Evolutionary conservation across 1,140 invertebrate species (phyloP).

Genomic region (Alviniconcha marisindica): DNA sequence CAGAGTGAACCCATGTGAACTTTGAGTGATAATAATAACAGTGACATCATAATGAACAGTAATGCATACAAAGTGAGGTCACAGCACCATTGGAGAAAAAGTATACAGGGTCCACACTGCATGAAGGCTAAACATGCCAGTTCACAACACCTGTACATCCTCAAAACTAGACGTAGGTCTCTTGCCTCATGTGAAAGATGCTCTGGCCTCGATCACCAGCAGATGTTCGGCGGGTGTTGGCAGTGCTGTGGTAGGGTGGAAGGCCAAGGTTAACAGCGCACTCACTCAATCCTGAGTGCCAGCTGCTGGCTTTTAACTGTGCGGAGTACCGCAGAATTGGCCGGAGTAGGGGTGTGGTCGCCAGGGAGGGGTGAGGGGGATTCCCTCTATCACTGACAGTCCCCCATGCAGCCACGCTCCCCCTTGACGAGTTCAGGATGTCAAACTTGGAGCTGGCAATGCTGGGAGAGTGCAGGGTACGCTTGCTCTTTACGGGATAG

Average conservation of each 20-base stretch:
- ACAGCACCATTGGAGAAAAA: too few species aligned
- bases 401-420: background rate
- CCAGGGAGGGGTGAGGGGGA: background rate
- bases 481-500: background rate
- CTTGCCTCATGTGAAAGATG: background rate
- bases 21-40: too few species aligned
- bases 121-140: too few species aligned
- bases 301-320: background rate
- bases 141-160: too few species aligned
- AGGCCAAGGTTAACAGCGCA: background rate
- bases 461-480: conserved; percentile 17
- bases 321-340: conserved; percentile 32
- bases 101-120: too few species aligned
- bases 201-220: too few species aligned
- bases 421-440: background rate
- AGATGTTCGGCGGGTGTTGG: too few species aligned
- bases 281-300: background rate
- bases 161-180: background rate
- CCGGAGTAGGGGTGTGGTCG: background rate
- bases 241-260: background rate
- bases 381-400: background rate
- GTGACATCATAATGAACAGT: too few species aligned
- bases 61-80: too few species aligned
- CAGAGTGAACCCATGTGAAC: too few species aligned
- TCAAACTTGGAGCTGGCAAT: conserved; percentile 8